Percentiles rank a stretch among this genome's conserved stretches.
These are phyloP conservation scores for Danio aesculapii DNA, from an alignment of 2,797 vertebrate genomes.

Conservation along the genomic window DNA sequence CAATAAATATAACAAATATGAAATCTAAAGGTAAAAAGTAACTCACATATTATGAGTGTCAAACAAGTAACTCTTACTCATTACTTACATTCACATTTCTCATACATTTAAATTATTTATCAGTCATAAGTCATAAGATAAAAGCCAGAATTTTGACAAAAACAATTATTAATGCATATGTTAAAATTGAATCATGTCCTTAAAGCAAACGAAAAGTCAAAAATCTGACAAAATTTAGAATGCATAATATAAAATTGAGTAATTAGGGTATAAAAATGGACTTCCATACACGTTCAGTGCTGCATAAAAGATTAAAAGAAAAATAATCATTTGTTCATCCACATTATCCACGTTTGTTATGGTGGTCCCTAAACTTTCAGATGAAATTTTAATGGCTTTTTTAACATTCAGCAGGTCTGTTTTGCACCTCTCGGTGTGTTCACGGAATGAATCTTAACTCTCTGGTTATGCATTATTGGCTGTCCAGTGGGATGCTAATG, in stretches of 20 bases:
- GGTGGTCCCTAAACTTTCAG: neutral
- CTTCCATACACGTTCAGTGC: neutral
- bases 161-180: neutral
- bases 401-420: slow-evolving; percentile 23
- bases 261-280: neutral
- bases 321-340: neutral
- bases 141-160: neutral
- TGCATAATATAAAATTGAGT: too few species aligned
- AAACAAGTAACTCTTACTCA: neutral
- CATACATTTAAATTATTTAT: neutral
- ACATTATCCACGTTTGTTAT: neutral
- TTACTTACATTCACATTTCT: neutral
- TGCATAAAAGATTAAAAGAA: neutral
- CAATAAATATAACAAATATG: slow-evolving; percentile 3
- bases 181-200: too few species aligned
- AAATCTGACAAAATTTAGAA: neutral
- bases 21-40: neutral
- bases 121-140: neutral
- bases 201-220: neutral
- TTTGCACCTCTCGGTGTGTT: neutral
- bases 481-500: slow-evolving; percentile 43
- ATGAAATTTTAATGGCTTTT: neutral
- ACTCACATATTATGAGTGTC: neutral
- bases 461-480: slow-evolving; percentile 31
- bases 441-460: slow-evolving; percentile 45